These are phyloP conservation scores for Scaptomyza cyrtandrae DNA, from an alignment of 2,888 invertebrate genomes.

Conservation along the genomic window DNA sequence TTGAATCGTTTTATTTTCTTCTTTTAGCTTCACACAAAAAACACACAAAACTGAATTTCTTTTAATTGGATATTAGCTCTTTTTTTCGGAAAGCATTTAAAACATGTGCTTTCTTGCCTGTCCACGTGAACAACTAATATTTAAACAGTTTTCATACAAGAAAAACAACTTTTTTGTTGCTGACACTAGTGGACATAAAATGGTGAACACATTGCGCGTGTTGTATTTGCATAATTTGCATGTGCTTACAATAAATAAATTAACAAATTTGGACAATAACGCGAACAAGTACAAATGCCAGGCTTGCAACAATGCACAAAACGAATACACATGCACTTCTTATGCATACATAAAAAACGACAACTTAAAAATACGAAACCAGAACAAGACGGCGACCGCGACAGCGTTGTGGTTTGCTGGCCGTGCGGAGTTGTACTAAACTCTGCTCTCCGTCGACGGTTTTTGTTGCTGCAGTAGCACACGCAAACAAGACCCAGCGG, in stretches of 20 bases:
- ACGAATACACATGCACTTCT: slow-evolving; percentile 55
- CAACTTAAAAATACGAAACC: slow-evolving; percentile 64
- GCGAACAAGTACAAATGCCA: slow-evolving; percentile 42
- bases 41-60: slow-evolving; percentile 71
- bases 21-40: slow-evolving; percentile 53
- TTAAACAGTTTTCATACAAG: slow-evolving; percentile 47
- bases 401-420: slow-evolving; percentile 63
- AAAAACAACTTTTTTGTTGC: slow-evolving; percentile 37
- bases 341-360: slow-evolving; percentile 69
- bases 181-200: slow-evolving; percentile 41
- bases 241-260: slow-evolving; percentile 31
- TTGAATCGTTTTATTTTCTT: slow-evolving; percentile 56
- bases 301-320: slow-evolving; percentile 52
- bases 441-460: slow-evolving; percentile 65
- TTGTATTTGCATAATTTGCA: slow-evolving; percentile 32
- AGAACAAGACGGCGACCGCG: slow-evolving; percentile 61
- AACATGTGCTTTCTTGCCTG: slow-evolving; percentile 57
- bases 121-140: slow-evolving; percentile 65
- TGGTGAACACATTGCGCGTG: slow-evolving; percentile 42
- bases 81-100: slow-evolving; percentile 52
- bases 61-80: slow-evolving; percentile 69
- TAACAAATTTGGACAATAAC: slow-evolving; percentile 41
- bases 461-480: slow-evolving; percentile 58
- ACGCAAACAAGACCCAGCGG: slow-evolving; percentile 60
- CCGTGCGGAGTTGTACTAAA: slow-evolving; percentile 75